Base-by-base conservation (phyloP, 1,140 invertebrate genomes). In the Chelonus insularis region DNA sequence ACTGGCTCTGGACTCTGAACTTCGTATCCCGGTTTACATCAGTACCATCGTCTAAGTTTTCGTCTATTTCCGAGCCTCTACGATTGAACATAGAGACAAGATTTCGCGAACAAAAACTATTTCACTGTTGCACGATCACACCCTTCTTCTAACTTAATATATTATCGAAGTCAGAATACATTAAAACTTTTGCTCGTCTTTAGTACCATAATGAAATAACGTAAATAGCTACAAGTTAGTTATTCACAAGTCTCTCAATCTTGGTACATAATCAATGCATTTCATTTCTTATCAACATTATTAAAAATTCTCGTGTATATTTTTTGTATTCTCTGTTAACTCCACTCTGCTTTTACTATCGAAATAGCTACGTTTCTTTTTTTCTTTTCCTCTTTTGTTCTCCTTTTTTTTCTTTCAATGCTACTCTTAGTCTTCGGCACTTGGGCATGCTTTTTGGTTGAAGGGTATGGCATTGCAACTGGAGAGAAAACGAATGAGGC, bases 1-100 rank as follows among this genome's bases (percentile, higher is more conserved):
- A 82, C 47, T 70, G 68, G 68, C 72, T 34, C 51, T 75, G 70
- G 71, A 78, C 77, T 72, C 74, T 70, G 74, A 59, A 55, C 63
- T 25, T 29, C 48, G 34, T 52, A 57, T 73, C 70, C 69, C 75
- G 25, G 25, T 29, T 29, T 4, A 29, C 7, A 29, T 29, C 69
- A 66, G 62, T 72, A 74, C 65, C 71, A 72, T 66, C 71, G 70
- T 69, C 68, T 74, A 70, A 55, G 63, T 70, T 75, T 75, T 75
- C 72, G 70, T 74, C 74, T 81, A 81, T 81, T 80, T 79, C 69
- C 70, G 70, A 76, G 70, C 72, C 39, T 52, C 37, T 51, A 34
- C 25, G 20, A 12, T 36, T 4, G n/a, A 29, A 41, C 14, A 37
- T 34, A 39, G 48, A 50, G 32, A 37, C 54, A 25, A 36, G 25